Evolutionary conservation across 2,113 vertebrate genomes (phyloP).

Genomic region (Gymnorhina tibicen): DNA sequence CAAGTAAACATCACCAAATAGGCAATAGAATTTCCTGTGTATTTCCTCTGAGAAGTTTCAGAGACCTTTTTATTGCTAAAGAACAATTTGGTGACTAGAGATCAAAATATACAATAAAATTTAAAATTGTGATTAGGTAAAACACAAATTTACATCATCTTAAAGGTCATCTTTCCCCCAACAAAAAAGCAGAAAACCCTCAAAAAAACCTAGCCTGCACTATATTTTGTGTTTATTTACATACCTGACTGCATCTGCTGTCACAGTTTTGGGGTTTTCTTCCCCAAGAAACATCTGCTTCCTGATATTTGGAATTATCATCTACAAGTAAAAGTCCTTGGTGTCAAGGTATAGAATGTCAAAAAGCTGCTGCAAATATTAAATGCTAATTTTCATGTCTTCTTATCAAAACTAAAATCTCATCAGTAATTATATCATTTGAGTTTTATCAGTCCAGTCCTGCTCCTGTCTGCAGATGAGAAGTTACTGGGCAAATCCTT

Average conservation of each 20-base stretch:
- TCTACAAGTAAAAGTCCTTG: neutral
- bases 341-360: neutral
- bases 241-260: constrained; percentile 1
- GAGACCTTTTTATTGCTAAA: constrained; percentile 1
- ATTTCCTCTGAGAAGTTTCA: constrained; percentile 1
- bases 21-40: neutral
- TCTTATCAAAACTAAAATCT: neutral
- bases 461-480: neutral
- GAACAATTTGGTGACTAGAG: neutral
- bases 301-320: neutral
- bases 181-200: neutral
- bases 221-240: neutral
- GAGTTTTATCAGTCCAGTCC: neutral
- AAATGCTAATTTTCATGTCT: neutral
- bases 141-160: neutral
- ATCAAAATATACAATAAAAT: neutral
- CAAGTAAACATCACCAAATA: neutral
- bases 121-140: neutral
- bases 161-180: neutral
- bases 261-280: neutral
- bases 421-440: neutral
- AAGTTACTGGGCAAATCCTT: neutral
- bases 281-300: neutral
- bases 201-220: neutral
- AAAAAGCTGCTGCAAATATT: neutral